Percentiles rank a stretch among this genome's conserved stretches.
phyloP scores from a whole-genome alignment of 2,113 vertebrate genomes.

The Otis tarda region DNA sequence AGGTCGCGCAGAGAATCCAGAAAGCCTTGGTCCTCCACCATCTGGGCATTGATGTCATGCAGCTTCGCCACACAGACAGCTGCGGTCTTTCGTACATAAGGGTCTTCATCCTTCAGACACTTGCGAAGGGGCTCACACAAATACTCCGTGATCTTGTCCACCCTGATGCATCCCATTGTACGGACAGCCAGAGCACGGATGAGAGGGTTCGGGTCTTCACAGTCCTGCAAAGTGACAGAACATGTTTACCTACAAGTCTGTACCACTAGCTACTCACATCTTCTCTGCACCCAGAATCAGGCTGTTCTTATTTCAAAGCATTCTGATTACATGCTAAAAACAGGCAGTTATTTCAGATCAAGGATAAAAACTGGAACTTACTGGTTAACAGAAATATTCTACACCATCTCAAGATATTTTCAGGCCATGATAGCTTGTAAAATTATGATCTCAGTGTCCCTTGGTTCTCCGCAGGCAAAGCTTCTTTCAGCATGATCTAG shows the following conservation, averaged over 20 bases:
- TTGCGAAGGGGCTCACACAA: conserved; percentile 97
- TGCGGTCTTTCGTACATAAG: conserved; percentile 95
- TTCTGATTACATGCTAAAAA: neutral
- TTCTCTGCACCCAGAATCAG: neutral
- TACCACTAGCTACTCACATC: neutral
- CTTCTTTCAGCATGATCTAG: neutral
- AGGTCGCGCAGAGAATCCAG: conserved; percentile 95
- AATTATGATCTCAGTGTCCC: neutral
- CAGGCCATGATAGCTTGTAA: neutral
- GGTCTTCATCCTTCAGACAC: conserved; percentile 97
- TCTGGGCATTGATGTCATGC: conserved; percentile 98
- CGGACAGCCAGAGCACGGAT: conserved; percentile 97
- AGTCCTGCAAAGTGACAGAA: conserved; percentile 80
- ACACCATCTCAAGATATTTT: neutral
- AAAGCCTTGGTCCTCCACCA: conserved; percentile 99
- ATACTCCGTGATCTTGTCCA: conserved; percentile 98
- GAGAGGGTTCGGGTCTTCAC: conserved; percentile 97
- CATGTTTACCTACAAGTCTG: fast-evolving
- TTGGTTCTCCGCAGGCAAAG: neutral
- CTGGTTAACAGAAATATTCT: neutral
- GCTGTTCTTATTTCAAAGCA: neutral
- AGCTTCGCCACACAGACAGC: conserved; percentile 98
- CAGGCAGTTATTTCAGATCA: neutral
- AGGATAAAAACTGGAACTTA: neutral
- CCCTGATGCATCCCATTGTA: conserved; percentile 97